Percentiles rank a stretch among this genome's conserved stretches.
Evolutionary conservation across 2,113 vertebrate genomes (phyloP).

Genomic region (Apteryx mantelli): DNA sequence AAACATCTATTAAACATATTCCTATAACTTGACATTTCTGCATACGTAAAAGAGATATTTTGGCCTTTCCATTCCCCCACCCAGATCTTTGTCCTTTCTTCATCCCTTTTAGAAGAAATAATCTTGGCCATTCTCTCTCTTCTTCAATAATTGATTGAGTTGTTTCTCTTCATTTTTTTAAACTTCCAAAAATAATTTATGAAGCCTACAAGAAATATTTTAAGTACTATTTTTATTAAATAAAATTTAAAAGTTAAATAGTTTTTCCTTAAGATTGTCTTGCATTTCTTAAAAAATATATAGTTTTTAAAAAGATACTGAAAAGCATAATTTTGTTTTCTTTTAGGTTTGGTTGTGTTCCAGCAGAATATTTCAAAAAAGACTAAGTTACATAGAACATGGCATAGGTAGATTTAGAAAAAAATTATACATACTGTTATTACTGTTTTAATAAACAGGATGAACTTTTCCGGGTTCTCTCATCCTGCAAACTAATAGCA

Average conservation of each 20-base stretch:
- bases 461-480: slow-evolving; percentile 80
- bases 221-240: neutral
- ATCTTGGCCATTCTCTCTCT: neutral
- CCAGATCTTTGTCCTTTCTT: neutral
- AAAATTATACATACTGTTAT: neutral
- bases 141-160: neutral
- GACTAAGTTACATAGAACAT: neutral
- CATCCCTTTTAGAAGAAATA: neutral
- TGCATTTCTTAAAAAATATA: neutral
- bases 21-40: neutral
- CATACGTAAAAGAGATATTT: neutral
- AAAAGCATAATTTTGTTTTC: neutral
- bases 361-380: neutral
- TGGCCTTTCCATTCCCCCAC: neutral
- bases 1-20: neutral
- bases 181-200: neutral
- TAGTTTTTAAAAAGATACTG: neutral
- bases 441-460: slow-evolving; percentile 77
- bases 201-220: neutral
- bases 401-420: neutral
- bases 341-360: neutral
- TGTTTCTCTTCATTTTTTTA: neutral
- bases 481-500: slow-evolving; percentile 74
- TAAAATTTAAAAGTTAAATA: neutral
- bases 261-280: neutral